Conservation (phyloP, 2,888 invertebrate genomes). For the Achlya flavicornis region DNA sequence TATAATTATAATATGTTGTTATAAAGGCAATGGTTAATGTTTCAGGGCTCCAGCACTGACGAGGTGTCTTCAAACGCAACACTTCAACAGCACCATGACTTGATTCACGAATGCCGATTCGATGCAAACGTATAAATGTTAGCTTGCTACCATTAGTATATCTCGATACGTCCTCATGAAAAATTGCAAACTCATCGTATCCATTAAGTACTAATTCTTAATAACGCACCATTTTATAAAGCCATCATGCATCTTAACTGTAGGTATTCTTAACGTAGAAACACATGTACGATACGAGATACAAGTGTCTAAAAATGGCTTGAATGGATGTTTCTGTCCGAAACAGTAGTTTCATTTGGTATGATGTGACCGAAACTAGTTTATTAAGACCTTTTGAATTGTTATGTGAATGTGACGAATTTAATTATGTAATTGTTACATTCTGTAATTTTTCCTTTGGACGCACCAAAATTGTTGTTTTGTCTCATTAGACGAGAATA, state of each 20-base stretch:
- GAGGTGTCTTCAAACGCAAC: slow-evolving; percentile 72
- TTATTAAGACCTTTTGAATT: slow-evolving; percentile 27
- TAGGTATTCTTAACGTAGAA: neutral
- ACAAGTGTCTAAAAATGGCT: neutral
- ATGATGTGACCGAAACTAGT: neutral
- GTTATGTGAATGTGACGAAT: slow-evolving; percentile 42
- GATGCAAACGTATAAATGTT: slow-evolving; percentile 45
- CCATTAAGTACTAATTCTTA: slow-evolving; percentile 12
- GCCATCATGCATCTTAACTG: slow-evolving; percentile 15
- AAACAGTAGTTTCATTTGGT: neutral
- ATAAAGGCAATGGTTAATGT: slow-evolving; percentile 42
- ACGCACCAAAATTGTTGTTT: slow-evolving; percentile 71
- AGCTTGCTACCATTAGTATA: slow-evolving; percentile 61
- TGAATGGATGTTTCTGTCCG: neutral
- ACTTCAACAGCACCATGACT: slow-evolving; percentile 71
- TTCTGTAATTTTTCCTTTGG: slow-evolving; percentile 59
- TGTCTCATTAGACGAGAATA: slow-evolving; percentile 62
- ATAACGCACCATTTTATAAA: slow-evolving; percentile 6
- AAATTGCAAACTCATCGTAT: slow-evolving; percentile 44
- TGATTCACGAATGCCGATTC: slow-evolving; percentile 54
- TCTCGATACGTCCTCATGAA: slow-evolving; percentile 55
- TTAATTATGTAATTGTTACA: slow-evolving; percentile 53
- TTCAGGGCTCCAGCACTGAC: slow-evolving; percentile 79
- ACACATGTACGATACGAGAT: neutral
- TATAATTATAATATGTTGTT: slow-evolving; percentile 14